Evolutionary conservation across 2,797 vertebrate species (phyloP), one percentile per base, ranked within the genome.

Genomic region (Cuniculus paca): DNA sequence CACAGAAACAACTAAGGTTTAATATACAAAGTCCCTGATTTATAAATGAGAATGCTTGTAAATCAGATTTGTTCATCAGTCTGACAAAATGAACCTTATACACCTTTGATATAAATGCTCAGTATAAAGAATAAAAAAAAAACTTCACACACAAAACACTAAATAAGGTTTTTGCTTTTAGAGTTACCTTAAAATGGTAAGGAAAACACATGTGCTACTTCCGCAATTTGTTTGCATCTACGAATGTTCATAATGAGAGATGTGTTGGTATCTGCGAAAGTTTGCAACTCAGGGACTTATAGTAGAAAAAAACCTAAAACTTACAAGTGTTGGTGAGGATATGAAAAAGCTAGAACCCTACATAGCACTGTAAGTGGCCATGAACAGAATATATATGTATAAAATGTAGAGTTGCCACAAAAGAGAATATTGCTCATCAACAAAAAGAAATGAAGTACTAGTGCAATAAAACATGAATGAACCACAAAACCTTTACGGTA

Each of bases 351-450:
- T 16, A 83, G 13, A 28, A 74, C 4, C 0, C 34, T 80, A 80
- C 10, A 50, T 68, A 24, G 61, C 54, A n/a, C 7, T 34, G 14
- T 70, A 70, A 70, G 65, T 20, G 5, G 65, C 19, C n/a, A 39
- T 9, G n/a, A 36, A 39, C 36, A 89, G 22, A 86, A n/a, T 65
- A n/a, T 56, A 22, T 26, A 68, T 77, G 39, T 75, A 48, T 42
- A 88, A 65, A 52, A 14, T 42, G 2, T 83, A 39, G 5, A 79
- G 60, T 85, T 54, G 68, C 42, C 0, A n/a, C 39, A 72, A 4
- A 85, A 34, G 60, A 77, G 39, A 91, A 83, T 63, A 96, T 60
- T 81, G 81, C 81, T 11, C 50, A 88, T 68, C 36, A 74, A 75
- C 36, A 50, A 50, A 50, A 50, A 50, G 19, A 34, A 77, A 93